Evolutionary conservation across 1,140 invertebrate genomes (phyloP).

Genomic region (Drosophila guanche): DNA sequence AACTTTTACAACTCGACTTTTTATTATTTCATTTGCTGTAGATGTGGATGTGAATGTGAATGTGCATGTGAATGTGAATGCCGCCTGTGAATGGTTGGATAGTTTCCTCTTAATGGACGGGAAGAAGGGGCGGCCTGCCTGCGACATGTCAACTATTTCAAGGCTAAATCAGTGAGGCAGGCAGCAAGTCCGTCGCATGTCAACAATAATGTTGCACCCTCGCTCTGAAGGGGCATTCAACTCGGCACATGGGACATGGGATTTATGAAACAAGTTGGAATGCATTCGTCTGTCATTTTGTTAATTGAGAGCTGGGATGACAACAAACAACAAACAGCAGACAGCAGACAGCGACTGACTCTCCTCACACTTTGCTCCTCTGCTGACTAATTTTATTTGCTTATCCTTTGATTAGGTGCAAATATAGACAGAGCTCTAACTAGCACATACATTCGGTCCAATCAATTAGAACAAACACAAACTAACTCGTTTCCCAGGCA

Average conservation of each 20-base stretch:
- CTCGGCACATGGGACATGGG: slow-evolving; percentile 8
- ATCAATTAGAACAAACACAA: slow-evolving; percentile 48
- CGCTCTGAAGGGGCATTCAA: slow-evolving; percentile 31
- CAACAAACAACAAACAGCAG: slow-evolving; percentile 37
- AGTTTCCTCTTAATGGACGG: slow-evolving; percentile 1
- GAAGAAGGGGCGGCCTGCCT: slow-evolving; percentile 22
- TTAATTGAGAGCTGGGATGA: slow-evolving; percentile 54
- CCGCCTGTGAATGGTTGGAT: slow-evolving; percentile 33
- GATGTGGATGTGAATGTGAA: slow-evolving; percentile 6
- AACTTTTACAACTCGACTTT: slow-evolving; percentile 40
- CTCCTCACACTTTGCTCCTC: neutral
- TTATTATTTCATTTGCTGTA: slow-evolving; percentile 37
- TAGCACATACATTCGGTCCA: neutral
- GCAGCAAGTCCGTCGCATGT: slow-evolving; percentile 33
- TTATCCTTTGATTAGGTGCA: slow-evolving; percentile 29
- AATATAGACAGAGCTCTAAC: slow-evolving; percentile 22
- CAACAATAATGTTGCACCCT: slow-evolving; percentile 36
- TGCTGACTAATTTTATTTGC: slow-evolving; percentile 37
- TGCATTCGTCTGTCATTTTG: slow-evolving; percentile 53
- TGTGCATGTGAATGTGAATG: slow-evolving; percentile 6
- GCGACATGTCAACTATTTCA: slow-evolving; percentile 59
- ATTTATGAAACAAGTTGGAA: slow-evolving; percentile 38
- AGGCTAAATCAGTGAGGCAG: slow-evolving; percentile 57
- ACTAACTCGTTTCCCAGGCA: slow-evolving; percentile 32
- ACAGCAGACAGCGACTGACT: slow-evolving; percentile 14